These are phyloP conservation scores for Coremacera marginata DNA, from an alignment of 2,888 invertebrate species.

Conservation along the genomic window DNA sequence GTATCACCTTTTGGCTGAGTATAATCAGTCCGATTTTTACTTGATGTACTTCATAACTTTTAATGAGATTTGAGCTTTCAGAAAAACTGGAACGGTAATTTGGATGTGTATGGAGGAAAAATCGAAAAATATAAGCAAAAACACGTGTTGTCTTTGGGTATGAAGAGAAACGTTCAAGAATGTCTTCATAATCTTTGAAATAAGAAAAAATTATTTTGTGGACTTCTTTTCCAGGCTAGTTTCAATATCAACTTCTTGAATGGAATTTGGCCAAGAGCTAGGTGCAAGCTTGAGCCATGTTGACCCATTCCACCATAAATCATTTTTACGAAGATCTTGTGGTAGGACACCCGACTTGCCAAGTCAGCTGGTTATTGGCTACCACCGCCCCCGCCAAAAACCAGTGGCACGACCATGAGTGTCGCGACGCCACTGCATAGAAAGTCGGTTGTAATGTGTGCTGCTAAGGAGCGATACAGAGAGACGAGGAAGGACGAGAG, in stretches of 20 bases:
- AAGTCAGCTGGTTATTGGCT: no score
- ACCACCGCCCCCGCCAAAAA: no score
- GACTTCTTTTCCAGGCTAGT: neutral
- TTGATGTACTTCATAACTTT: neutral
- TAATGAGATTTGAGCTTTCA: neutral
- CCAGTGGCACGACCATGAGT: no score
- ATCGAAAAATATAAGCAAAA: neutral
- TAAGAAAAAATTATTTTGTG: neutral
- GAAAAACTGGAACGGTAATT: neutral
- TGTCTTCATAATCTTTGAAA: neutral
- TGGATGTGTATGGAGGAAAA: neutral
- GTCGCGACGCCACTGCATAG: no score
- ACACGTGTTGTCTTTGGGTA: no score
- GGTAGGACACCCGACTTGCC: slow-evolving; percentile 28
- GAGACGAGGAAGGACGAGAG: no score
- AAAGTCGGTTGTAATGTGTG: no score
- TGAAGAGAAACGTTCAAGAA: neutral
- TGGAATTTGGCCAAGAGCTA: neutral
- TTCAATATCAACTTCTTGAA: neutral
- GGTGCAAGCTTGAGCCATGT: slow-evolving; percentile 17
- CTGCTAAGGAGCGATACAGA: no score
- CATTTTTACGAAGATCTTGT: slow-evolving; percentile 19
- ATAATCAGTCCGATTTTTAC: neutral
- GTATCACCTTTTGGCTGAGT: no score
- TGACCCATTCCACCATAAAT: slow-evolving; percentile 38